phyloP scores from a whole-genome alignment of 2,888 invertebrate genomes.

The Tholera decimalis region DNA sequence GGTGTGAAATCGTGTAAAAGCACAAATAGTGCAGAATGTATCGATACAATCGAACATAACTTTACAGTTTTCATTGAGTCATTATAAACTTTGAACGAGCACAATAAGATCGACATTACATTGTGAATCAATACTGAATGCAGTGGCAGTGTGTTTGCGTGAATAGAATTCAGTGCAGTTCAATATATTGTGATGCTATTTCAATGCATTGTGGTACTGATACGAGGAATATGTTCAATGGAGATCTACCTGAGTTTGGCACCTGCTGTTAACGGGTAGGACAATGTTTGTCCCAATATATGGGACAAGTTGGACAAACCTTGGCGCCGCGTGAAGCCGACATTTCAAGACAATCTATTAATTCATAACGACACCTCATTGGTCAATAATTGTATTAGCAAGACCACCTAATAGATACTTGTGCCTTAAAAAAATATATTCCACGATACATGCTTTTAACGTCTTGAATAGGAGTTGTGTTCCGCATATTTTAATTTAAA shows the following conservation, averaged over 20 bases:
- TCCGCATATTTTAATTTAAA: conserved; percentile 47
- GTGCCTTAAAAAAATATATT: conserved; percentile 29
- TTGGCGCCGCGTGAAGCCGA: conserved; percentile 86
- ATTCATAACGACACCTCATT: conserved; percentile 45
- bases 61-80: conserved; percentile 59
- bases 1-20: conserved; percentile 78
- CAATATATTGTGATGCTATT: conserved; percentile 71
- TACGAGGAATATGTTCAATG: conserved; percentile 81
- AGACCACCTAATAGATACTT: conserved; percentile 59
- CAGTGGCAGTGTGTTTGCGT: conserved; percentile 49
- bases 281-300: conserved; percentile 44
- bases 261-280: conserved; percentile 79
- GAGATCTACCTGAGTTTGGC: conserved; percentile 84
- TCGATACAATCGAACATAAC: conserved; percentile 59
- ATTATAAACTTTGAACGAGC: conserved; percentile 59
- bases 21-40: conserved; percentile 67
- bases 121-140: conserved; percentile 30
- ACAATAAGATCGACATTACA: conserved; percentile 57
- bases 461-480: conserved; percentile 34
- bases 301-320: conserved; percentile 76
- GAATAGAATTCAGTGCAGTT: conserved; percentile 75
- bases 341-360: conserved; percentile 62
- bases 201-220: conserved; percentile 76
- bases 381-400: conserved; percentile 24
- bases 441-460: conserved; percentile 27